Evolutionary conservation across 2,888 invertebrate genomes (phyloP), one percentile per base, ranked within the genome.

Genomic region (Cetonia aurata): DNA sequence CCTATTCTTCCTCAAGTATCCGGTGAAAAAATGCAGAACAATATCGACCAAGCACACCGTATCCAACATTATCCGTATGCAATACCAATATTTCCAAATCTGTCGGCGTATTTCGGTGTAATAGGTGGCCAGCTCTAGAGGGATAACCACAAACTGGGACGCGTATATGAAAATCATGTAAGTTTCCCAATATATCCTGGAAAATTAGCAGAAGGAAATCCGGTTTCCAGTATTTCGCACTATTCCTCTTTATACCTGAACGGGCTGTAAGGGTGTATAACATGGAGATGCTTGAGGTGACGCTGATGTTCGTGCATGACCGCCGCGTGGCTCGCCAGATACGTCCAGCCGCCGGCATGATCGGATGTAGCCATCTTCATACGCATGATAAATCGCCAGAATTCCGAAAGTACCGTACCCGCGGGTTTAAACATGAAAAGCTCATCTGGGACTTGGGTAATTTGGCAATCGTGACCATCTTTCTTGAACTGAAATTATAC

Each of bases 231-330:
- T 4, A 4, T 37, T 37, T 37, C 37, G 8, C 37, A 10, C 37
- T 10, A 37, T 37, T 37, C 37, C 1, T 10, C 4, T 37, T 56
- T 74, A n/a, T n/a, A 82, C 83, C 80, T 79, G 56, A 84, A 77
- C 19, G 75, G 73, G 72, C 85, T 85, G n/a, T 84, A 84, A 0
- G 85, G 86, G 77, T 86, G 84, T 60, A 85, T 80, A 77, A 83
- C 83, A 17, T 77, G 79, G 0, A 79, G 79, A 73, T 82, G 76
- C 31, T 76, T 76, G 1, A 84, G 73, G 55, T 86, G 85, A 13
- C 80, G 78, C 13, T 71, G 78, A 65, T 83, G 83, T 75, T 85
- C 85, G 48, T 78, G 79, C 71, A 80, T 80, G 19, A 85, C 79
- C 1, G 81, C 80, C 0, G 79, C 79, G 8, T 79, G 77, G 68